phyloP scores from a whole-genome alignment of 2,113 vertebrate species.

The Salvator merianae region DNA sequence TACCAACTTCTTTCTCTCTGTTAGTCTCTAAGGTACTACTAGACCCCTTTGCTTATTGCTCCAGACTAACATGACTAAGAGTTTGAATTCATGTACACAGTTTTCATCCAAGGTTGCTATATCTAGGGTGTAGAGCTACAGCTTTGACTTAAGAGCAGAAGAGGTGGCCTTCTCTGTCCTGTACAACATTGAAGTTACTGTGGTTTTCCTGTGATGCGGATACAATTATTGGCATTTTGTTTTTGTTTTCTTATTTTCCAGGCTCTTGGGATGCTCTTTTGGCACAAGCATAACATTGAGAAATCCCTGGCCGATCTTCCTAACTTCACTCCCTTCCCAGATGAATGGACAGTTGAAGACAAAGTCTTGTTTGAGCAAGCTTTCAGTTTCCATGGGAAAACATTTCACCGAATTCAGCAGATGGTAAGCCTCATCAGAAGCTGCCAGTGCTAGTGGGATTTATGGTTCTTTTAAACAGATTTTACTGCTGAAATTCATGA shows the following conservation, averaged over 20 bases:
- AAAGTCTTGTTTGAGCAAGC: conserved; percentile 94
- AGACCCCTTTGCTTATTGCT: too few species aligned
- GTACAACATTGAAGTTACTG: neutral
- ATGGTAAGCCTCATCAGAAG: conserved; percentile 82
- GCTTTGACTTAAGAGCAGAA: neutral
- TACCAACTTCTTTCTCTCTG: too few species aligned
- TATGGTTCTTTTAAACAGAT: neutral
- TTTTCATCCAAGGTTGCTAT: too few species aligned
- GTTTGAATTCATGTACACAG: too few species aligned
- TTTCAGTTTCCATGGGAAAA: conserved; percentile 97
- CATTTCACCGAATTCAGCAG: conserved; percentile 95
- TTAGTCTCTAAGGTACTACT: too few species aligned
- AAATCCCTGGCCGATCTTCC: conserved; percentile 94
- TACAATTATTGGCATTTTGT: conserved; percentile 10
- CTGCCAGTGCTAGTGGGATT: neutral
- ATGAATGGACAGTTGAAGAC: conserved; percentile 98
- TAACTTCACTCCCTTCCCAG: conserved; percentile 96
- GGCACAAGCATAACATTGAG: conserved; percentile 97
- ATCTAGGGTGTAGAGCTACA: neutral
- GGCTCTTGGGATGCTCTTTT: conserved; percentile 97
- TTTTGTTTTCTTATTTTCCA: conserved; percentile 56
- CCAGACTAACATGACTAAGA: too few species aligned
- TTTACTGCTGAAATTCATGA: neutral
- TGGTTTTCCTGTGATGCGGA: neutral
- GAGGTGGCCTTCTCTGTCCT: neutral